Evolutionary conservation across 2,797 vertebrate species (phyloP).

Genomic region (Tamandua tetradactyla): DNA sequence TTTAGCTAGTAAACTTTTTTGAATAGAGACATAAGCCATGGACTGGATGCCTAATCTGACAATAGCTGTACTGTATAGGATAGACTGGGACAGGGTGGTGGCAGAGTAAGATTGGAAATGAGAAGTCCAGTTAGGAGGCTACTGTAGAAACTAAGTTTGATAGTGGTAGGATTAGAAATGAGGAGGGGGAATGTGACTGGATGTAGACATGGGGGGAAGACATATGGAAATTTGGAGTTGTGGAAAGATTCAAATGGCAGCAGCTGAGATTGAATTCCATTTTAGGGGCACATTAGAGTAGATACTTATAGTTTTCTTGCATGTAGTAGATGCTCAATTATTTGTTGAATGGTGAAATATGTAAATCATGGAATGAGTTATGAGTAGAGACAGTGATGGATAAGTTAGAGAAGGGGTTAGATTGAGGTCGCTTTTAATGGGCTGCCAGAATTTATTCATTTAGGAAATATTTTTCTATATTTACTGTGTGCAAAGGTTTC

Average conservation of each 20-base stretch:
- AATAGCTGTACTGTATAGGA: not conserved
- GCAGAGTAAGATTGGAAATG: not conserved
- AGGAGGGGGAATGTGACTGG: not conserved
- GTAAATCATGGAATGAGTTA: constrained; percentile 28
- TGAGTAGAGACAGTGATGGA: constrained; percentile 16
- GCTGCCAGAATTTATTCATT: constrained; percentile 26
- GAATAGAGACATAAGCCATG: constrained; percentile 10
- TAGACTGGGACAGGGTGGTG: not conserved
- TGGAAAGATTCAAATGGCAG: constrained; percentile 8
- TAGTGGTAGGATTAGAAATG: constrained; percentile 23
- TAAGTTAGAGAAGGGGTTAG: not conserved
- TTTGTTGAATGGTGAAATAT: constrained; percentile 53
- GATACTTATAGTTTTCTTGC: constrained; percentile 15
- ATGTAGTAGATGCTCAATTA: not conserved
- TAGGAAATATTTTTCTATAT: constrained; percentile 15
- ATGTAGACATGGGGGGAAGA: not conserved
- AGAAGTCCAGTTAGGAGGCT: constrained; percentile 1
- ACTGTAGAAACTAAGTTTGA: not conserved
- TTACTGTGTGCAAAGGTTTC: not conserved
- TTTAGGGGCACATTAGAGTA: constrained; percentile 21
- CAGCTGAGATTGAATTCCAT: constrained; percentile 7
- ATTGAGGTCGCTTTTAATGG: constrained; percentile 26
- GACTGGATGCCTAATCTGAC: not conserved
- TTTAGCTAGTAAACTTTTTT: constrained; percentile 29
- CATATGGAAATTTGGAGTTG: constrained; percentile 11